A percentile compares a stretch with the other conserved stretches of the same genome.
Conservation (phyloP, 2,797 vertebrate species). For the Sebastes hopkinsi region DNA sequence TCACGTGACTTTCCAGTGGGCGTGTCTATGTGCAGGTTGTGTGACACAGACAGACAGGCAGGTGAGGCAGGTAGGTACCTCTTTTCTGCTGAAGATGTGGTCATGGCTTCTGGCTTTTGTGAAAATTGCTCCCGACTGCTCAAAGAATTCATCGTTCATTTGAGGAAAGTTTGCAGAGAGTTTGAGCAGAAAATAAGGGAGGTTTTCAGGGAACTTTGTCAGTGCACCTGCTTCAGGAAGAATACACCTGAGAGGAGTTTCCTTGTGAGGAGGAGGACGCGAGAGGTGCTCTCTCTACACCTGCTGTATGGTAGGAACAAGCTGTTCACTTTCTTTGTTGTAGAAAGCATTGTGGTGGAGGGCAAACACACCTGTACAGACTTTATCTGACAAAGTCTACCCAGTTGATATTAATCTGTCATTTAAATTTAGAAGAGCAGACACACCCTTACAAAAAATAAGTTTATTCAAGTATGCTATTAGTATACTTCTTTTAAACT, state of each 20-base stretch:
- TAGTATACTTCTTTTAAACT: too few relatives aligned
- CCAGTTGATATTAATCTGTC: neutral
- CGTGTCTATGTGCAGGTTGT: neutral
- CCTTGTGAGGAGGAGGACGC: slow-evolving; percentile 32
- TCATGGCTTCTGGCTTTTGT: slow-evolving; percentile 77
- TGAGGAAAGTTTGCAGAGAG: slow-evolving; percentile 59
- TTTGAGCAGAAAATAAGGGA: slow-evolving; percentile 68
- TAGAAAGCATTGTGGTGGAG: neutral
- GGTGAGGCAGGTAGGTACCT: neutral
- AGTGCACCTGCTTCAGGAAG: slow-evolving; percentile 74
- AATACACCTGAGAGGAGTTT: slow-evolving; percentile 36
- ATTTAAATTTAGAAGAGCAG: neutral
- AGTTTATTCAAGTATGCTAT: too few relatives aligned
- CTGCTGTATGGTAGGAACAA: slow-evolving; percentile 73
- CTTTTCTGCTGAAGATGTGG: neutral
- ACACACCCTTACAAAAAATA: neutral
- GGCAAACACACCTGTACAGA: neutral
- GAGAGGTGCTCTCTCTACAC: slow-evolving; percentile 65
- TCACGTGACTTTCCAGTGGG: neutral
- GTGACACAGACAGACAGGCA: too few relatives aligned
- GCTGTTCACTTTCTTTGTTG: neutral
- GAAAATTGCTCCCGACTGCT: slow-evolving; percentile 74
- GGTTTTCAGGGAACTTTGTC: slow-evolving; percentile 59
- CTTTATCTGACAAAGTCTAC: neutral
- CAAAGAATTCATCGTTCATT: slow-evolving; percentile 49